A percentile compares a stretch with the other conserved stretches of the same genome.
Evolutionary conservation across 2,797 vertebrate genomes (phyloP).

Genomic region (Forpus xanthops): DNA sequence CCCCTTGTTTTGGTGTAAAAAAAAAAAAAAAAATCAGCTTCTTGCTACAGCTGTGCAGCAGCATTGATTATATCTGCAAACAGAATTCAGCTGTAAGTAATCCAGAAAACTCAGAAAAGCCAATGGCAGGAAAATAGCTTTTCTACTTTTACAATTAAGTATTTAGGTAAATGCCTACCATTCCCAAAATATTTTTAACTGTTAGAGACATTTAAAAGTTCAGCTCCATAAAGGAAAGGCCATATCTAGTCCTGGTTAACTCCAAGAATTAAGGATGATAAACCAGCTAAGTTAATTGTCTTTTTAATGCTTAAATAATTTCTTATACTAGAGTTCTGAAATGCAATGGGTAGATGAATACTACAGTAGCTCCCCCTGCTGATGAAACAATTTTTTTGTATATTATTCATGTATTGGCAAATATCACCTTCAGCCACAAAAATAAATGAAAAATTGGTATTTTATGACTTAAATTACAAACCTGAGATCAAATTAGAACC

Average conservation of each 20-base stretch:
- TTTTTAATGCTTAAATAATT: neutral
- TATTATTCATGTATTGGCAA: fast-evolving
- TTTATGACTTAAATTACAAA: neutral
- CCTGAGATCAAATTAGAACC: neutral
- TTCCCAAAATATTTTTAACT: constrained; percentile 8
- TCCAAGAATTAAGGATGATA: neutral
- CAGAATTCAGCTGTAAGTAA: neutral
- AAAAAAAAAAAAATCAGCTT: neutral
- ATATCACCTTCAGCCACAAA: neutral
- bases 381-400: neutral
- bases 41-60: neutral
- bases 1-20: neutral
- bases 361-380: constrained; percentile 71
- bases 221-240: constrained; percentile 37
- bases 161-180: neutral
- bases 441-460: neutral
- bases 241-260: neutral
- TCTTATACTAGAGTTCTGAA: neutral
- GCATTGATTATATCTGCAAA: neutral
- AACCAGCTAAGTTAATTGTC: neutral
- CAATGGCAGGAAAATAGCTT: neutral
- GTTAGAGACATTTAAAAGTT: constrained; percentile 58
- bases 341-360: neutral
- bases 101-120: neutral
- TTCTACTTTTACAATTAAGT: neutral